Evolutionary conservation across 2,113 vertebrate genomes (phyloP), one percentile per base, ranked within the genome.

Genomic region (Hypocryptadius cinnamomeus): DNA sequence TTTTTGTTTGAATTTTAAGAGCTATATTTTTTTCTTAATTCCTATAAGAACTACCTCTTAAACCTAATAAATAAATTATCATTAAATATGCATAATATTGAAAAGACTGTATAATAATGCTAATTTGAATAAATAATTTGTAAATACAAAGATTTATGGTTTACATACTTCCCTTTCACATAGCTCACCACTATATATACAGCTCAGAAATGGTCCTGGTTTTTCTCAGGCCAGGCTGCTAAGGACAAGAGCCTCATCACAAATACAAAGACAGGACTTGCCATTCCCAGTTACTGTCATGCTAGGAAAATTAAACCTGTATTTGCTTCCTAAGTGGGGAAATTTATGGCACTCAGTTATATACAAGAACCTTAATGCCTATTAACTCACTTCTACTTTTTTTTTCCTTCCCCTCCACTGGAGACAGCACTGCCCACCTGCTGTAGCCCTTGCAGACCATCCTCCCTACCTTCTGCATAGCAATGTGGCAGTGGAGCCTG

Each of bases 401-500:
- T 77, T 40, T 83, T 60, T 64, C 9, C 77, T 88, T 70, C 37
- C 24, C 47, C 16, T 5, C 19, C 8, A 1, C 5, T 45, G 59
- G n/a, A 85, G 59, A 85, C 4, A 13, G 28, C 33, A 11, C 11
- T 13, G 4, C 19, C 37, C 31, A 24, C 9, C 47, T 48, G 18
- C 61, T 69, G 78, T 40, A 23, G 2, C 19, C 37, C n/a, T 65
- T 0, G 0, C 27, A 37, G 13, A 16, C 44, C 45, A 19, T 28
- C 45, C 40, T 73, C 42, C 3, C 16, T 28, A 2, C 10, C 21
- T 66, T 35, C 68, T 78, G 24, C 60, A 47, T 1, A 25, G 30
- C 31, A 33, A 48, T 0, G 0, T 3, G 39, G n/a, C n/a, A 74
- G 25, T 1, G 1, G 18, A 70, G 51, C 68, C 24, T 42, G 47